Base-by-base conservation (phyloP, 2,113 vertebrate genomes). In the Osmerus mordax region DNA sequence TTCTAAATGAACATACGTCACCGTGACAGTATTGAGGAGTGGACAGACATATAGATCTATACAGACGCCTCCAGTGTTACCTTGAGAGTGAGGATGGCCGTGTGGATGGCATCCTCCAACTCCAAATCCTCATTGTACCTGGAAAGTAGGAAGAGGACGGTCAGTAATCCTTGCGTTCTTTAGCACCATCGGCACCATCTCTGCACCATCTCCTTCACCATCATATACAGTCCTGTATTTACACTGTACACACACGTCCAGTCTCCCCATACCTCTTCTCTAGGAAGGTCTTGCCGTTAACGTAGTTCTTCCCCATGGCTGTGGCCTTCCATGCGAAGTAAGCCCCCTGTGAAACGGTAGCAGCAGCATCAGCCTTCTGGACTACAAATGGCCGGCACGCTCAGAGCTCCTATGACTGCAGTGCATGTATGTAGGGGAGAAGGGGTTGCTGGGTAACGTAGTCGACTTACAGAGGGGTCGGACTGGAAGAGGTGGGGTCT, bases 291-390 rank as follows among this genome's bases (percentile, higher is more conserved):
- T 99, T 99, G 73, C 97, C 97, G 63, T 98, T 99, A 21, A 99
- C 96, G 0, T 99, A 98, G 79, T 98, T 99, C 90, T 99, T 99
- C 64, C 97, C 97, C 96, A 99, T 99, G 41, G 97, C 97, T 82
- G 97, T 99, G 85, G 97, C 97, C 89, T 99, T 99, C 97, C 97
- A 99, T 14, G 97, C 97, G 88, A 99, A 99, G 84, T 99, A 99
- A 69, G 97, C 97, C 80, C 97, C 97, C 97, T 99, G 75, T 56
- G 16, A 66, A 51, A n/a, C n/a, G 36, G n/a, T n/a, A n/a, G 18
- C 16, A 65, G 3, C 18, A 47, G 18, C 32, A 51, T 36, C n/a
- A 51, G 41, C 18, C 36, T 65, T 13, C 14, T 65, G 29, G 15
- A 53, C 0, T 72, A 56, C 25, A 25, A 4, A 32, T 15, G 15